Percentiles rank a stretch among this genome's conserved stretches.
These are phyloP conservation scores for Ditylenchus weischeri DNA, from an alignment of 2,888 invertebrate species.

Conservation along the genomic window DNA sequence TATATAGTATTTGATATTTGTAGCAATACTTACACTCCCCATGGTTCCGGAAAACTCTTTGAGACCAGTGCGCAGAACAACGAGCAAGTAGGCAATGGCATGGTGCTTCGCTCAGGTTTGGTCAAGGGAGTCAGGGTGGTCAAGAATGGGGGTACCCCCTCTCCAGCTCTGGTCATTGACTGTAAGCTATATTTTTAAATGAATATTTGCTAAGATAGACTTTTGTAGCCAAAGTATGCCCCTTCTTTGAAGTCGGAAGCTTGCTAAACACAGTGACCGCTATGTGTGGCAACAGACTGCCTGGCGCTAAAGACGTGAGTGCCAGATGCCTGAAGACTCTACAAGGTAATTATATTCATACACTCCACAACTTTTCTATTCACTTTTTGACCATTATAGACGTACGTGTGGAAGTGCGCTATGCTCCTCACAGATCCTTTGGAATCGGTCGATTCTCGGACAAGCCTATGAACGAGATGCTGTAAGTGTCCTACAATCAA, in stretches of 20 bases:
- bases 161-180: conserved; percentile 14
- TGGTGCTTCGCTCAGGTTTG: conserved; percentile 8
- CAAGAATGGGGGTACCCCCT: conserved; percentile 6
- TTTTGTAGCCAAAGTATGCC: conserved; percentile 13
- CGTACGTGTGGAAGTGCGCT: conserved; percentile 4
- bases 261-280: conserved; percentile 9
- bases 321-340: background rate
- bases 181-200: background rate
- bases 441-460: conserved; percentile 3
- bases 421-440: background rate
- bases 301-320: background rate
- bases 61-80: background rate
- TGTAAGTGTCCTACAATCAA: too few relatives aligned
- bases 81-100: conserved; percentile 7
- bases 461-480: background rate
- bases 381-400: background rate
- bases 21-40: conserved; percentile 5
- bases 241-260: conserved; percentile 13
- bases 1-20: background rate
- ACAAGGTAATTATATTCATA: background rate
- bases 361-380: background rate
- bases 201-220: background rate
- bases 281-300: background rate
- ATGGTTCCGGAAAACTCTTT: conserved; percentile 9
- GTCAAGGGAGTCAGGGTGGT: conserved; percentile 13